Conservation (phyloP, 1,140 invertebrate genomes). For the Alviniconcha marisindica region DNA sequence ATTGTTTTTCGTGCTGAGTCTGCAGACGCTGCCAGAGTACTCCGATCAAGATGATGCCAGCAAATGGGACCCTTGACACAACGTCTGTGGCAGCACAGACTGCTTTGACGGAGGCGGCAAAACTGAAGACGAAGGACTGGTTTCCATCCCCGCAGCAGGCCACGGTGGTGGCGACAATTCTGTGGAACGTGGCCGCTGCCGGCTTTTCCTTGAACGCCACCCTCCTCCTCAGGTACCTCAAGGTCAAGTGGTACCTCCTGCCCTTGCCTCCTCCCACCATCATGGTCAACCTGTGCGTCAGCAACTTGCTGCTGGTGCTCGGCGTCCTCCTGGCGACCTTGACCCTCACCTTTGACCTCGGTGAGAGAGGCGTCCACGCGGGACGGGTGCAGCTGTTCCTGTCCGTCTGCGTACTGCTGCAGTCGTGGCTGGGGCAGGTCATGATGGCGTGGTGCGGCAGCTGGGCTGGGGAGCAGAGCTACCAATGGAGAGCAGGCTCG, state of each 20-base stretch:
- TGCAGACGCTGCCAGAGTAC: too few relatives aligned
- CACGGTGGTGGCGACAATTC: background rate
- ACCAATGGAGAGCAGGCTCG: too few relatives aligned
- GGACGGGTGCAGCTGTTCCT: conserved; percentile 24
- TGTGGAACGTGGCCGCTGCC: background rate
- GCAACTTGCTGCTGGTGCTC: conserved; percentile 30
- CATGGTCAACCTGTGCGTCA: conserved; percentile 26
- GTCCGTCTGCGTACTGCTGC: background rate
- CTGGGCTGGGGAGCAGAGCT: background rate
- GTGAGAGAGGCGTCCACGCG: background rate
- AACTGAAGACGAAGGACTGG: background rate
- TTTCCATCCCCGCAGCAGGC: background rate
- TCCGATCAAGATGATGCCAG: too few relatives aligned
- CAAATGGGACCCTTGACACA: too few relatives aligned
- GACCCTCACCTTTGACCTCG: conserved; percentile 21
- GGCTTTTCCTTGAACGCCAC: background rate
- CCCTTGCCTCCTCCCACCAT: conserved; percentile 58
- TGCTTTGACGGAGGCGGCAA: too few relatives aligned
- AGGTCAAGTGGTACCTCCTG: conserved; percentile 52
- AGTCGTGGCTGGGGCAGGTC: conserved; percentile 34
- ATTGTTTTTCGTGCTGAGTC: too few relatives aligned
- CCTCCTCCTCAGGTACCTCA: conserved; percentile 1
- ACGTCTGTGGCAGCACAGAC: too few relatives aligned
- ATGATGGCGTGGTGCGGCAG: background rate
- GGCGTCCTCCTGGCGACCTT: background rate